A percentile compares a stretch with the other conserved stretches of the same genome.
Conservation (phyloP, 2,797 vertebrate species). For the Danio tinwini region DNA sequence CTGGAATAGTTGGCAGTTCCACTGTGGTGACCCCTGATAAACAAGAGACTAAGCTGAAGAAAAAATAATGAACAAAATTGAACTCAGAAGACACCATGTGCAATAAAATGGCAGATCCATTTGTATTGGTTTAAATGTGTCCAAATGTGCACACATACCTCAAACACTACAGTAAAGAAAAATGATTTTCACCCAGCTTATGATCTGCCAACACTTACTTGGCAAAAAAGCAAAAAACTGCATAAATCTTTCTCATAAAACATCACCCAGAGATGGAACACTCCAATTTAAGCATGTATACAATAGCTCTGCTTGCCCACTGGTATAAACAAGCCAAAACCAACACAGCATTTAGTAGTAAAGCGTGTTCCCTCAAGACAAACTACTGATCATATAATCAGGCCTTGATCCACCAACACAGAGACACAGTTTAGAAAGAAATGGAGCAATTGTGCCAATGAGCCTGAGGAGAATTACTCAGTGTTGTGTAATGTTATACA, state of each 20-base stretch:
- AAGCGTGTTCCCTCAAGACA: constrained; percentile 53
- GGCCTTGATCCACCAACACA: constrained; percentile 39
- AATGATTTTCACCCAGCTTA: not conserved
- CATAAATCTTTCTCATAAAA: constrained; percentile 5
- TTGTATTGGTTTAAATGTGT: not conserved
- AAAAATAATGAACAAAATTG: too few relatives aligned
- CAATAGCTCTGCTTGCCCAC: not conserved
- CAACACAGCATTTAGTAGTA: constrained; percentile 14
- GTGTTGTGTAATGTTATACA: too few relatives aligned
- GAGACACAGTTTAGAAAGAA: constrained; percentile 38
- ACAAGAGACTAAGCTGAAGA: too few relatives aligned
- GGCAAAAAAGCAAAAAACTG: not conserved
- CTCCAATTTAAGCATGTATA: constrained; percentile 8
- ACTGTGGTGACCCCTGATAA: too few relatives aligned
- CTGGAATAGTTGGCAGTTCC: too few relatives aligned
- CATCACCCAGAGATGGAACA: not conserved
- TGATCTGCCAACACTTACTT: constrained; percentile 28
- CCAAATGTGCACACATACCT: not conserved
- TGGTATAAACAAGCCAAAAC: constrained; percentile 21
- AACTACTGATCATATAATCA: constrained; percentile 53
- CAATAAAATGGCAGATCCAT: too few relatives aligned
- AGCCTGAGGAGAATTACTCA: too few relatives aligned
- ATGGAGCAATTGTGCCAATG: too few relatives aligned
- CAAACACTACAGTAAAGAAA: not conserved
- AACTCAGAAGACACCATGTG: too few relatives aligned